These are phyloP conservation scores for Gymnothorax reevesii DNA, from an alignment of 2,797 vertebrate species.

Conservation along the genomic window DNA sequence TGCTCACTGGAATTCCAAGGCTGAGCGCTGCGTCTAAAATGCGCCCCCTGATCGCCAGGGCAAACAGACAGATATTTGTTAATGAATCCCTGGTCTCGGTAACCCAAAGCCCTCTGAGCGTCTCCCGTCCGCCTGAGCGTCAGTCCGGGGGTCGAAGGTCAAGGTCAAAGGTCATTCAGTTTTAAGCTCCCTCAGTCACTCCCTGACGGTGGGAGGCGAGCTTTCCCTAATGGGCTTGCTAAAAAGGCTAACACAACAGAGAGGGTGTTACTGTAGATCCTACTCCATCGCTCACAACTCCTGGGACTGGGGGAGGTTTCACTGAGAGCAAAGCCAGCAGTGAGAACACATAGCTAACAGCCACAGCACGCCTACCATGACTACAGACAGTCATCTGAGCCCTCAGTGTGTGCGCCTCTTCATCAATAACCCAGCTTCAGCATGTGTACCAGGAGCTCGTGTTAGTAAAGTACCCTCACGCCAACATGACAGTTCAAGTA, in stretches of 20 bases:
- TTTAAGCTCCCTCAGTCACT: constrained; percentile 57
- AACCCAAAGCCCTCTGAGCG: constrained; percentile 59
- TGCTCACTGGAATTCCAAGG: constrained; percentile 56
- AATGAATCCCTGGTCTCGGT: constrained; percentile 73
- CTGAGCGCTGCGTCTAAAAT: constrained; percentile 63
- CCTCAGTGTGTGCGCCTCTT: not conserved
- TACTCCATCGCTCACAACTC: constrained; percentile 35
- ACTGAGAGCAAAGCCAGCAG: constrained; percentile 29
- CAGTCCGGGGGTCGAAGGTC: constrained; percentile 64
- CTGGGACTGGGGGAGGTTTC: constrained; percentile 1
- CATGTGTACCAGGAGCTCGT: not conserved
- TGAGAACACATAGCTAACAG: constrained; percentile 10
- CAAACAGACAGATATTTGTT: constrained; percentile 82
- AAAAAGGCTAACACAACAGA: constrained; percentile 56
- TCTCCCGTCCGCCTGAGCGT: constrained; percentile 54
- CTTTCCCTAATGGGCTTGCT: constrained; percentile 73
- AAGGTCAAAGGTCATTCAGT: constrained; percentile 72
- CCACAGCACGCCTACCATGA: not conserved
- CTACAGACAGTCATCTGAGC: not conserved
- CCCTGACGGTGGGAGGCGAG: constrained; percentile 71
- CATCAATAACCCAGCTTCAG: not conserved
- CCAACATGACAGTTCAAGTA: not conserved
- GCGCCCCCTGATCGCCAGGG: constrained; percentile 67
- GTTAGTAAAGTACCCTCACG: not conserved
- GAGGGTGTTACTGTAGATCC: constrained; percentile 35